Evolutionary conservation across 2,113 vertebrate genomes (phyloP).

Genomic region (Callionymus lyra): DNA sequence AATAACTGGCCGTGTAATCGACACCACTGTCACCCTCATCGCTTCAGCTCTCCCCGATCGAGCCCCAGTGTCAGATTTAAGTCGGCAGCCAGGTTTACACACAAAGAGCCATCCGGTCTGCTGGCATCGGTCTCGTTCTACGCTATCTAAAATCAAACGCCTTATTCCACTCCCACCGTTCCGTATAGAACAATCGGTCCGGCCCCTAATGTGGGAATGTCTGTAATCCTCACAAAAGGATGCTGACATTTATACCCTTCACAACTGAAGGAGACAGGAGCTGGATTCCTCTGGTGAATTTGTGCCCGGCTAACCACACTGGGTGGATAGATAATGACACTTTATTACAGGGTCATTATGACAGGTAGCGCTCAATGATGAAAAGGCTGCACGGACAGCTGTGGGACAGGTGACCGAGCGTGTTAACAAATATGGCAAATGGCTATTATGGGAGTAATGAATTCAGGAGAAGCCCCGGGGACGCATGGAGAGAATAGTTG

Average conservation of each 20-base stretch:
- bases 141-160: slow-evolving; percentile 74
- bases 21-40: slow-evolving; percentile 46
- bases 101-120: slow-evolving; percentile 53
- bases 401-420: slow-evolving; percentile 51
- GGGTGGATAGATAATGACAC: slow-evolving; percentile 61
- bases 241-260: slow-evolving; percentile 68
- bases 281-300: slow-evolving; percentile 56
- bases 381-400: slow-evolving; percentile 57
- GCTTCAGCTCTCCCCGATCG: slow-evolving; percentile 39
- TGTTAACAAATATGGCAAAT: slow-evolving; percentile 63
- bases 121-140: slow-evolving; percentile 59
- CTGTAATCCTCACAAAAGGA: slow-evolving; percentile 65
- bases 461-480: slow-evolving; percentile 51
- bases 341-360: slow-evolving; percentile 60
- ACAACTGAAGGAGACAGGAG: slow-evolving; percentile 59
- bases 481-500: slow-evolving; percentile 43
- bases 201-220: slow-evolving; percentile 62
- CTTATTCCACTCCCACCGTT: slow-evolving; percentile 61
- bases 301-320: slow-evolving; percentile 54
- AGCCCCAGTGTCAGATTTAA: slow-evolving; percentile 54
- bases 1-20: slow-evolving; percentile 59
- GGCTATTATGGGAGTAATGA: slow-evolving; percentile 53
- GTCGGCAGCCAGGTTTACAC: slow-evolving; percentile 52
- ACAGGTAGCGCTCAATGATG: slow-evolving; percentile 59
- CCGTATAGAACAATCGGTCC: slow-evolving; percentile 58